Evolutionary conservation across 2,888 invertebrate genomes (phyloP).

Genomic region (Blastobasis adustella): DNA sequence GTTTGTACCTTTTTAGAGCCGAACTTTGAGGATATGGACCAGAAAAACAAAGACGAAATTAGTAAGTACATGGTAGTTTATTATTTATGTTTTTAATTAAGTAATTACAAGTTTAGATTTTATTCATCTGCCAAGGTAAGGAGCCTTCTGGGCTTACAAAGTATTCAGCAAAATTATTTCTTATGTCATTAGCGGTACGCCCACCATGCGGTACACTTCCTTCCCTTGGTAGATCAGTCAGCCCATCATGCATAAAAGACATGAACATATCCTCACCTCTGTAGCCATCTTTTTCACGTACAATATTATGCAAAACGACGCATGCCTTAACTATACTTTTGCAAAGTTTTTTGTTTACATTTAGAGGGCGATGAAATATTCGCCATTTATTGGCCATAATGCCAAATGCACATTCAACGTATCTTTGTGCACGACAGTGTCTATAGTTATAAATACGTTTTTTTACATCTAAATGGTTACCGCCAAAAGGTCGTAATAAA

Average conservation of each 20-base stretch:
- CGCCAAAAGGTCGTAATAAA: conserved; percentile 2
- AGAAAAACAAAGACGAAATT: conserved; percentile 7
- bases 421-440: conserved; percentile 4
- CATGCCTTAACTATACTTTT: conserved; percentile 7
- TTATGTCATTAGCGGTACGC: conserved; percentile 9
- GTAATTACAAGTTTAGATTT: conserved; percentile 8
- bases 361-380: conserved; percentile 5
- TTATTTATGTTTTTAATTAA: not conserved
- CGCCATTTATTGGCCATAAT: conserved; percentile 8
- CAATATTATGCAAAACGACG: conserved; percentile 10
- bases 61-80: conserved; percentile 1
- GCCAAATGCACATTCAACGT: conserved; percentile 10
- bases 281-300: conserved; percentile 8
- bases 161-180: conserved; percentile 8
- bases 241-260: conserved; percentile 3
- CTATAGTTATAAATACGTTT: conserved; percentile 8
- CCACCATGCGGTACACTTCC: conserved; percentile 1
- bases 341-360: conserved; percentile 1
- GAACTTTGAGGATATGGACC: conserved; percentile 4
- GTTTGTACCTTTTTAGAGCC: conserved; percentile 8
- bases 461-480: not conserved
- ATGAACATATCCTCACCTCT: conserved; percentile 6
- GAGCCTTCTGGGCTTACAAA: conserved; percentile 8
- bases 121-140: conserved; percentile 8
- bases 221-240: conserved; percentile 3